These are phyloP conservation scores for Littorina saxatilis DNA, from an alignment of 1,140 invertebrate genomes.

Conservation along the genomic window DNA sequence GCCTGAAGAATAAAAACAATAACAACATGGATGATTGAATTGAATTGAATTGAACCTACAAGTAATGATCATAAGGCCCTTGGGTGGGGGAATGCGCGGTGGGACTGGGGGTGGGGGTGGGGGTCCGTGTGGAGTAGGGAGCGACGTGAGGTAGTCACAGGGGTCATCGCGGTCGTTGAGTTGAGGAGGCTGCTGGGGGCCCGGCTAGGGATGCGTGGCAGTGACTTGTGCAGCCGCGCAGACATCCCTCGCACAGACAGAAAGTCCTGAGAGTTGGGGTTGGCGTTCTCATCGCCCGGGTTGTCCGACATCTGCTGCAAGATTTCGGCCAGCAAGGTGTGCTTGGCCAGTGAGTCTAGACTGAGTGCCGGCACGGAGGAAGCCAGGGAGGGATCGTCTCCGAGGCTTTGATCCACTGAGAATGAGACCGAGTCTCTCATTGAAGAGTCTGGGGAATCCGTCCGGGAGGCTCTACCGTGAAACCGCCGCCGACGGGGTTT, in stretches of 20 bases:
- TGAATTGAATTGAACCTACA: too few relatives aligned
- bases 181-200: not conserved
- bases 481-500: not conserved
- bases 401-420: not conserved
- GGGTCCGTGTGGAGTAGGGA: too few relatives aligned
- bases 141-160: constrained; percentile 3
- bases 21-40: too few relatives aligned
- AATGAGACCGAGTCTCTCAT: not conserved
- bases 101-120: too few relatives aligned
- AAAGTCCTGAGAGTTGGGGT: not conserved
- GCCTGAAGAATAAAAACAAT: too few relatives aligned
- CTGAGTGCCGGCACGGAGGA: not conserved
- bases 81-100: too few relatives aligned
- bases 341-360: not conserved
- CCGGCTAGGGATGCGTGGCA: constrained; percentile 11
- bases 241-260: not conserved
- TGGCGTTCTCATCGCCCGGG: not conserved
- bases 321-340: constrained; percentile 11
- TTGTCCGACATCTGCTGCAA: constrained; percentile 7
- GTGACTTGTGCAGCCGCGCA: not conserved
- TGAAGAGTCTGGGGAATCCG: constrained; percentile 8
- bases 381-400: not conserved
- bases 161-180: not conserved
- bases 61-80: too few relatives aligned
- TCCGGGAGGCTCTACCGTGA: not conserved